phyloP scores from a whole-genome alignment of 2,888 invertebrate species.

The Thecocarcelia acutangulata region DNA sequence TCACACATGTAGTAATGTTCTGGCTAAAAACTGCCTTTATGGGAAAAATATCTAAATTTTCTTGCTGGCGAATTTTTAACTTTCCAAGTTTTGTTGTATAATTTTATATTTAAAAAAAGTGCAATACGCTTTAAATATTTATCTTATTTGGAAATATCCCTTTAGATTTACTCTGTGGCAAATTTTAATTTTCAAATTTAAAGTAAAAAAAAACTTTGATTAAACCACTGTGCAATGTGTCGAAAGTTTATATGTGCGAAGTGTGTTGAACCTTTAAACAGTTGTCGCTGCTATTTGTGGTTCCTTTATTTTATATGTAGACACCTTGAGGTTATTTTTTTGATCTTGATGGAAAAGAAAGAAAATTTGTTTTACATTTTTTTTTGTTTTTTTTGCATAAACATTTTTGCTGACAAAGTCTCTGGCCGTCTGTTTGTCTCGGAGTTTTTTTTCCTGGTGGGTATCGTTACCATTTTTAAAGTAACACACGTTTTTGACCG shows the following conservation, averaged over 20 bases:
- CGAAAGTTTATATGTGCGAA: not conserved
- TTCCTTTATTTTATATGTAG: constrained; percentile 29
- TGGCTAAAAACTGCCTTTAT: too few relatives aligned
- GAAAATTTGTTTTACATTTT: constrained; percentile 53
- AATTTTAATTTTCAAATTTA: too few relatives aligned
- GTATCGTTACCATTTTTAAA: constrained; percentile 64
- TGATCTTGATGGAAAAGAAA: constrained; percentile 65
- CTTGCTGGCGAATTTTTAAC: too few relatives aligned
- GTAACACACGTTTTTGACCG: constrained; percentile 70
- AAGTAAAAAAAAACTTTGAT: too few relatives aligned
- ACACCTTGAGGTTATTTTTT: constrained; percentile 66
- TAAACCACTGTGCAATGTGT: constrained; percentile 6
- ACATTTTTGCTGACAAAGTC: constrained; percentile 22
- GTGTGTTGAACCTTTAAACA: constrained; percentile 12
- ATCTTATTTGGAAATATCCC: too few relatives aligned
- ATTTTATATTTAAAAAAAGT: too few relatives aligned
- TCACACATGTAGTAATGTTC: too few relatives aligned
- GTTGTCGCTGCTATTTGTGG: constrained; percentile 30
- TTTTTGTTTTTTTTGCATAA: not conserved
- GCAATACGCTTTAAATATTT: too few relatives aligned
- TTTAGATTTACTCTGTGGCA: too few relatives aligned
- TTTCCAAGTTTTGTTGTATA: too few relatives aligned
- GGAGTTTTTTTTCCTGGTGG: constrained; percentile 3
- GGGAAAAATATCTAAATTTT: too few relatives aligned
- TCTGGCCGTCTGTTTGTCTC: not conserved